Evolutionary conservation across 1,140 invertebrate genomes (phyloP), one percentile per base, ranked within the genome.

Genomic region (Drosophila rhopaloa): DNA sequence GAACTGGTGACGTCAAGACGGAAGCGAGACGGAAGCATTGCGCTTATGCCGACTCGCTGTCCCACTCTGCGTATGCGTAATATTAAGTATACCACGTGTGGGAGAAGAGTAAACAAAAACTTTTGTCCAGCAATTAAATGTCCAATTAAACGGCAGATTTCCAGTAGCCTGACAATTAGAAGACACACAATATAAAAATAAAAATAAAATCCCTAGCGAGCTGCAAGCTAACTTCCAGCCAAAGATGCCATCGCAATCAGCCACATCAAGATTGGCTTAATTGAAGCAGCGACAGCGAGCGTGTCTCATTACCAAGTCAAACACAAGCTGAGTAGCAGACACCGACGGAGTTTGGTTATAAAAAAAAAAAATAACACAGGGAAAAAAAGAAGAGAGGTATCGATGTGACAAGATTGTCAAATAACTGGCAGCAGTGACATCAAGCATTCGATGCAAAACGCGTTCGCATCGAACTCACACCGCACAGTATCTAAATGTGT

Each of bases 401-500:
- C 76, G 67, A 79, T 84, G 81, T 85, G 81, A 85, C 81, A 85
- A 85, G 81, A 81, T 85, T 85, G 81, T 85, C 81, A 85, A 85
- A 85, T 78, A 81, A 77, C 81, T 68, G 68, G 43, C 54, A 47
- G 71, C 16, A 79, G 46, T 79, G 61, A 75, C 70, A 80, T 79
- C 62, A 80, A 84, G 44, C 74, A 68, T 59, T 60, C 65, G 60
- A 70, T 77, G 76, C 65, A 78, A 81, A 81, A 81, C 79, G 79
- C 79, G 68, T 72, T 65, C 66, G 29, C 10, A 32, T 37, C 63
- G 53, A 50, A 37, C 24, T 29, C 16, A 14, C 16, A 44, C 53
- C 47, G 16, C 32, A 19, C 14, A 16, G 24, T 24, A 24, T 24
- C 24, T 13, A 13, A 13, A 14, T 24, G 35, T 19, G 11, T 56